Percentiles rank a stretch among this genome's conserved stretches.
These are phyloP conservation scores for Egretta garzetta DNA, from an alignment of 2,113 vertebrate genomes.

Conservation along the genomic window DNA sequence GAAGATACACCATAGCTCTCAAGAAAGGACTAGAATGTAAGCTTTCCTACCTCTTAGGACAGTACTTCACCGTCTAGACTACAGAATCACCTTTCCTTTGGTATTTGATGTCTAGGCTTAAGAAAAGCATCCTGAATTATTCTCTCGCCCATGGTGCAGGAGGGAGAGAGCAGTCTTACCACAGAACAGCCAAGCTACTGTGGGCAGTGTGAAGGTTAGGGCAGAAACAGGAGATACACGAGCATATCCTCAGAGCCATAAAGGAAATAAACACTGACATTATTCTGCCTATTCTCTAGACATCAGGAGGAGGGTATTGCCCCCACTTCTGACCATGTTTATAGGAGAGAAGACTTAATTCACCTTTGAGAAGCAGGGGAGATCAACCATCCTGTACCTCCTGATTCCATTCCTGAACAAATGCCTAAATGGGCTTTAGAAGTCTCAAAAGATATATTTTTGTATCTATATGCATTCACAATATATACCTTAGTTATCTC, in stretches of 20 bases:
- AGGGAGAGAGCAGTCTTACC: neutral
- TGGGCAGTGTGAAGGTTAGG: neutral
- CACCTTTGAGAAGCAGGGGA: neutral
- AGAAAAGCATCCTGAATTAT: neutral
- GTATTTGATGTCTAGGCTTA: neutral
- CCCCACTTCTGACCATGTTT: neutral
- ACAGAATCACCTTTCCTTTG: neutral
- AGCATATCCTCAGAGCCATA: neutral
- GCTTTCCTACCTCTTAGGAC: neutral
- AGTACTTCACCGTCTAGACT: neutral
- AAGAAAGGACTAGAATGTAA: neutral
- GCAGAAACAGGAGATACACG: neutral
- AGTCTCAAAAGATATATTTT: neutral
- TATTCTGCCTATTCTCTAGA: neutral
- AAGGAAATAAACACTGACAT: neutral
- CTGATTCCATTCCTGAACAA: neutral
- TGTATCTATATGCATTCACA: neutral
- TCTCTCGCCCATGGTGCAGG: neutral
- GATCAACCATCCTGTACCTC: neutral
- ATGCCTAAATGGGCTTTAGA: neutral
- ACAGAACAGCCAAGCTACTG: neutral
- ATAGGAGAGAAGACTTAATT: neutral
- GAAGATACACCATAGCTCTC: conserved; percentile 47
- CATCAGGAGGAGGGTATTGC: neutral
- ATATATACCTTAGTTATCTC: neutral